Evolutionary conservation across 2,797 vertebrate genomes (phyloP).

Genomic region (Ambastaia sidthimunki): DNA sequence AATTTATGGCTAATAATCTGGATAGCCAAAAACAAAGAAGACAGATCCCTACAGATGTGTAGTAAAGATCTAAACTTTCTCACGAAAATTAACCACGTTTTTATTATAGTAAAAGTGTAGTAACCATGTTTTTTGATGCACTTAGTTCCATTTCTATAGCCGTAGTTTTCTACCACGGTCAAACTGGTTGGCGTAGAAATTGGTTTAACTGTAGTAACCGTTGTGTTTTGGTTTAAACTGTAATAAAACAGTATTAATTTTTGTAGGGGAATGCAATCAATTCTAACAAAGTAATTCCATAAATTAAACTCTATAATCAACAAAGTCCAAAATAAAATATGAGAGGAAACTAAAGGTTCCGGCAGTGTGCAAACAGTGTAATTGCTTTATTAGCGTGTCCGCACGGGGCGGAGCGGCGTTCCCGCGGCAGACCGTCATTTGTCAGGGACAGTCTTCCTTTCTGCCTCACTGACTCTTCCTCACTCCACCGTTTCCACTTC

Average conservation of each 20-base stretch:
- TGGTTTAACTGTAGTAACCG: too few relatives aligned
- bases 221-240: background rate
- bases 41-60: background rate
- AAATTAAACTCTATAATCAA: background rate
- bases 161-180: too few relatives aligned
- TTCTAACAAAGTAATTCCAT: background rate
- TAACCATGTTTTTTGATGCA: too few relatives aligned
- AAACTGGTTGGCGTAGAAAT: too few relatives aligned
- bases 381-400: slow-evolving; percentile 41
- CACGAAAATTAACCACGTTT: too few relatives aligned
- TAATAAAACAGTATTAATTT: background rate
- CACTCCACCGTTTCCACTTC: slow-evolving; percentile 53
- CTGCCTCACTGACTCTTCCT: slow-evolving; percentile 49
- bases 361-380: slow-evolving; percentile 34
- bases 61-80: too few relatives aligned
- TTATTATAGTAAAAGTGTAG: too few relatives aligned
- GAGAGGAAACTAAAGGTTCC: background rate
- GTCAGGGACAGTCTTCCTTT: slow-evolving; percentile 42
- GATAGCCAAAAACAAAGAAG: too few relatives aligned
- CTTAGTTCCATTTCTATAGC: too few relatives aligned
- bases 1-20: too few relatives aligned
- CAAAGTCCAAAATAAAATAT: slow-evolving; percentile 7
- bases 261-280: background rate
- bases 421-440: slow-evolving; percentile 46
- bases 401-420: background rate